Evolutionary conservation across 1,140 invertebrate genomes (phyloP), one percentile per base, ranked within the genome.

Genomic region (Holotrichia oblita): DNA sequence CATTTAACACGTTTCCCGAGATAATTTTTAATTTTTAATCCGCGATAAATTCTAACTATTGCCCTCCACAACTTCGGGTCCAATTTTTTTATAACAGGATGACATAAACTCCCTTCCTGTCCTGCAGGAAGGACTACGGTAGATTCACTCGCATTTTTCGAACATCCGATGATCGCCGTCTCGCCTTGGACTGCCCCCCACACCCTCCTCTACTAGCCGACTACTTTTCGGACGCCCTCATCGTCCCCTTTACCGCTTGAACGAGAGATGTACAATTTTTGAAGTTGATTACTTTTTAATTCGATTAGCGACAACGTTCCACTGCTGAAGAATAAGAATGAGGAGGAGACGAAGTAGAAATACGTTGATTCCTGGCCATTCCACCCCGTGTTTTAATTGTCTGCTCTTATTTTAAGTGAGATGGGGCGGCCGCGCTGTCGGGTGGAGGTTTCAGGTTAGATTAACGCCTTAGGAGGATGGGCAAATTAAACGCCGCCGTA

Each of bases 201-300:
- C n/a, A n/a, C 12, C 44, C 44, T 48, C 44, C 44, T 48, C n/a
- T n/a, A n/a, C n/a, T n/a, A n/a, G n/a, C n/a, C n/a, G n/a, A n/a
- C 44, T 12, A 48, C 3, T 12, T 48, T 12, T 12, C n/a, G n/a
- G n/a, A n/a, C n/a, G n/a, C 3, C 12, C 44, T 48, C 12, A 9
- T 48, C 44, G 12, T n/a, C 44, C 44, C 44, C 42, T 48, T 6
- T 48, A n/a, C 61, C 17, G 17, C 24, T 20, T 20, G 61, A 64
- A 64, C 61, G 61, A 64, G 61, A 64, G 61, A 64, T 64, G 61
- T 64, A 64, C 61, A 64, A 48, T 64, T 64, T 64, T 64, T 64
- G 61, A 64, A 64, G 61, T 64, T 64, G 61, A 64, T 64, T 64
- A 64, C 61, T 64, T 64, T 64, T 64, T 64, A 64, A 64, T 64